Conservation (phyloP, 2,888 invertebrate genomes). For the Sesia bembeciformis region DNA sequence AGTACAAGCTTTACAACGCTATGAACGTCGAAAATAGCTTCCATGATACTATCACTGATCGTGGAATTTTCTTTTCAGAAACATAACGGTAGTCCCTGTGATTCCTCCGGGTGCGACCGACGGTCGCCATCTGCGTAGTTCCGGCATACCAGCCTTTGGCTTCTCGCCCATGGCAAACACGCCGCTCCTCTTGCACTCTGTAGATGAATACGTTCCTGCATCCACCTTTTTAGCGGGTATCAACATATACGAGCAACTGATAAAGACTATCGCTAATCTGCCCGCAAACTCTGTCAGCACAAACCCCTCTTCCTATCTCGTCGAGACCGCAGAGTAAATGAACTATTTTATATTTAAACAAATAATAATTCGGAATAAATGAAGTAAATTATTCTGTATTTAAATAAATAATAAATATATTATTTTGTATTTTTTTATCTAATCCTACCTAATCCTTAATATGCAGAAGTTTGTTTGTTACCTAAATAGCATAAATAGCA, state of each 20-base stretch:
- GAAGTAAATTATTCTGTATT: no score
- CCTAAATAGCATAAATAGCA: no score
- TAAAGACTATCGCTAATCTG: background rate
- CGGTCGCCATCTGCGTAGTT: conserved; percentile 81
- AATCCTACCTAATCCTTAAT: no score
- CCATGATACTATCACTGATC: no score
- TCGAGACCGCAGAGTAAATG: background rate
- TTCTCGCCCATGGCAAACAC: conserved; percentile 90
- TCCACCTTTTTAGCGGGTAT: conserved; percentile 82
- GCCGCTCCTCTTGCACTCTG: conserved; percentile 85
- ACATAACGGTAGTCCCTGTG: conserved; percentile 71
- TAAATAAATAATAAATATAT: no score
- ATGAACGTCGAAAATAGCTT: no score
- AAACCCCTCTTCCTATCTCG: background rate
- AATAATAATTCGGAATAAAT: no score
- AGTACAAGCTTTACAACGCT: no score
- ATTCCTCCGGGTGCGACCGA: conserved; percentile 91
- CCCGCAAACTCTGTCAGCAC: background rate
- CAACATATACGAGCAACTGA: conserved; percentile 76
- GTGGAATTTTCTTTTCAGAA: conserved; percentile 50
- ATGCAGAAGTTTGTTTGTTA: no score
- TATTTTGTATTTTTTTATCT: no score
- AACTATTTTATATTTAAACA: no score
- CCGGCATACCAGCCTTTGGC: conserved; percentile 85
- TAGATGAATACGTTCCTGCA: conserved; percentile 84